Conservation (phyloP, 2,888 invertebrate species). For the Crioceris asparagi region DNA sequence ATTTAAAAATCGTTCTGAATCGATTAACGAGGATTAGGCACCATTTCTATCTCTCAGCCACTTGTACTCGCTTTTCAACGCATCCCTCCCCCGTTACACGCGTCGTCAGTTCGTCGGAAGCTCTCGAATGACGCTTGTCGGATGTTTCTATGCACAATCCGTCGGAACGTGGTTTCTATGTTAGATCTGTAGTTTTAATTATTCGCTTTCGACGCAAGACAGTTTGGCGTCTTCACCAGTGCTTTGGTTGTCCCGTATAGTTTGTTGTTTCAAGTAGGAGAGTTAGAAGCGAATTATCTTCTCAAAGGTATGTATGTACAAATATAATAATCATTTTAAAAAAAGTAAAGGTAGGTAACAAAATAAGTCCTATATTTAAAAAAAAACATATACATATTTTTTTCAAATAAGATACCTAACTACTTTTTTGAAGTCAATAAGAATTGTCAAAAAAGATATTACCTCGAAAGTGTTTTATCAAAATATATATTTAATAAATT, state of each 20-base stretch:
- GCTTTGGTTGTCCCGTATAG: no score
- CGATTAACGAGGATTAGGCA: constrained; percentile 1
- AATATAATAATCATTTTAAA: background rate
- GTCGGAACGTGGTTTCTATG: no score
- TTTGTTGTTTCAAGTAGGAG: no score
- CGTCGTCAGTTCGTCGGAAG: no score
- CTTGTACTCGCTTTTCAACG: constrained; percentile 3
- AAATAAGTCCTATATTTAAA: background rate
- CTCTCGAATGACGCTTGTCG: no score
- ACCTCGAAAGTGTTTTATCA: background rate
- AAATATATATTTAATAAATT: background rate
- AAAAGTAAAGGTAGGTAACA: background rate
- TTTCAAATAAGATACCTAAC: background rate
- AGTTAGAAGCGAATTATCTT: no score
- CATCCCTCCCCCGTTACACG: constrained; percentile 2
- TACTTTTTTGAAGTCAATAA: background rate
- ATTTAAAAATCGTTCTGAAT: constrained; percentile 4
- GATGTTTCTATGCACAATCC: no score
- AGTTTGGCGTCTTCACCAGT: no score
- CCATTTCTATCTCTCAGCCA: constrained; percentile 4
- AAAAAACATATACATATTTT: background rate
- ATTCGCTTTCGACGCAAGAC: no score
- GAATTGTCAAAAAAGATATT: background rate
- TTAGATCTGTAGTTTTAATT: no score
- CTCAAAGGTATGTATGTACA: no score